Conservation (phyloP, 2,797 vertebrate genomes). For the Coilia nasus region DNA sequence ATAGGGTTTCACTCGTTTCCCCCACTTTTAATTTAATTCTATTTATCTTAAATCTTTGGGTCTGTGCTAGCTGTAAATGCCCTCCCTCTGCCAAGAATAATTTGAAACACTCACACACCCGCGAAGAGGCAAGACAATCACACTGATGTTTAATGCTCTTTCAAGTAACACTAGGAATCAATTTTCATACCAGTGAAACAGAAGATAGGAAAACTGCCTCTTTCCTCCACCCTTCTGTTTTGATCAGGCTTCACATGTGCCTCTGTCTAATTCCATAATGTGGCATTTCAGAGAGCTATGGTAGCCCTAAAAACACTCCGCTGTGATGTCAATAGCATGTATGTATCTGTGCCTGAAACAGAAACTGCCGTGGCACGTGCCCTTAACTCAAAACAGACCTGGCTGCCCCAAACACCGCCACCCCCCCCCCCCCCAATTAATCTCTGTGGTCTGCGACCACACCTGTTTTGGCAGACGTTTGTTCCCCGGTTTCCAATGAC, state of each 20-base stretch:
- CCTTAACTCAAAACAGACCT: slow-evolving; percentile 30
- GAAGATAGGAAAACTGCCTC: slow-evolving; percentile 14
- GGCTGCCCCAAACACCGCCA: slow-evolving; percentile 29
- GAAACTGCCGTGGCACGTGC: slow-evolving; percentile 32
- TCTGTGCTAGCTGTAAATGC: slow-evolving; percentile 55
- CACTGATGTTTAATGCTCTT: slow-evolving; percentile 26
- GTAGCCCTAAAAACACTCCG: neutral
- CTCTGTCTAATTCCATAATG: slow-evolving; percentile 11
- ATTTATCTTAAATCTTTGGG: slow-evolving; percentile 64
- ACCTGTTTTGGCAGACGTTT: slow-evolving; percentile 58
- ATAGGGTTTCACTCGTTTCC: slow-evolving; percentile 57
- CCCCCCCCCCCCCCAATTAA: slow-evolving; percentile 18
- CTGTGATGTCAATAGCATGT: neutral
- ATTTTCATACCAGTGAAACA: slow-evolving; percentile 16
- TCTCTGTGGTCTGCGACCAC: slow-evolving; percentile 44
- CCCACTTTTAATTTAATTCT: slow-evolving; percentile 60
- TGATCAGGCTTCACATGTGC: neutral
- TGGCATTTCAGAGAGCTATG: neutral
- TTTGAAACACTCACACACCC: slow-evolving; percentile 15
- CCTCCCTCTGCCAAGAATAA: slow-evolving; percentile 30
- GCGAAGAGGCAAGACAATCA: slow-evolving; percentile 29
- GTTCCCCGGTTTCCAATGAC: slow-evolving; percentile 64
- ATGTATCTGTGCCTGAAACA: slow-evolving; percentile 14
- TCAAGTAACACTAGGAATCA: slow-evolving; percentile 27
- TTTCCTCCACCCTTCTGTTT: slow-evolving; percentile 2